These are phyloP conservation scores for Caenorhabditis becei DNA, from an alignment of 2,888 invertebrate genomes.

Conservation along the genomic window DNA sequence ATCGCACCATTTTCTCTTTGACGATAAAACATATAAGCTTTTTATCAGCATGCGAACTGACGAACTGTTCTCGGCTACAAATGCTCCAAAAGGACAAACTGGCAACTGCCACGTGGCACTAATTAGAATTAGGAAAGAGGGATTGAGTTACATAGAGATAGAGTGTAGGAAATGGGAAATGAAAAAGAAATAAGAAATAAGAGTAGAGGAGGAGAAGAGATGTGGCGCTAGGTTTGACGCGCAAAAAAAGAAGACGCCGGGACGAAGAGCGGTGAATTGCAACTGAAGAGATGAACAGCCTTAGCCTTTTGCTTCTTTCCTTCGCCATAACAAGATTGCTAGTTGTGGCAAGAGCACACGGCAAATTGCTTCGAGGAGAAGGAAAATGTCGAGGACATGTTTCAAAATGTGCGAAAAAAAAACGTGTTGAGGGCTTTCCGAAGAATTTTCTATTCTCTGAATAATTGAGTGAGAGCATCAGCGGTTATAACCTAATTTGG, in stretches of 20 bases:
- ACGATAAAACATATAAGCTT: not conserved
- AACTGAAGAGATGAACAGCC: conserved; percentile 35
- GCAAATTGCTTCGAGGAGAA: not conserved
- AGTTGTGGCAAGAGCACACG: not conserved
- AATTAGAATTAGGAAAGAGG: not conserved
- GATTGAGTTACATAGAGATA: no score
- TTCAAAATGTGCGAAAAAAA: not conserved
- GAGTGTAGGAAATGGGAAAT: not conserved
- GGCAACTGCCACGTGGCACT: not conserved
- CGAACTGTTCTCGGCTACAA: not conserved
- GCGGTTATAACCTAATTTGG: no score
- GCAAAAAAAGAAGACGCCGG: conserved; percentile 23
- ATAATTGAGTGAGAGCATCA: no score
- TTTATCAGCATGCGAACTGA: not conserved
- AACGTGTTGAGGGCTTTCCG: no score
- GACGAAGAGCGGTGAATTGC: conserved; percentile 19
- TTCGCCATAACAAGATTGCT: conserved; percentile 13
- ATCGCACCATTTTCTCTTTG: conserved; percentile 50
- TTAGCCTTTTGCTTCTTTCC: conserved; percentile 4
- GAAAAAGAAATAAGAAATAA: not conserved
- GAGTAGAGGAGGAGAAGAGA: conserved; percentile 2
- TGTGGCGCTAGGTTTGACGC: conserved; percentile 18
- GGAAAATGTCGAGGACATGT: not conserved
- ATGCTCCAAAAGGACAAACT: not conserved
- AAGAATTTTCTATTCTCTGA: no score